Evolutionary conservation across 2,113 vertebrate genomes (phyloP).

Genomic region (Murina feae): DNA sequence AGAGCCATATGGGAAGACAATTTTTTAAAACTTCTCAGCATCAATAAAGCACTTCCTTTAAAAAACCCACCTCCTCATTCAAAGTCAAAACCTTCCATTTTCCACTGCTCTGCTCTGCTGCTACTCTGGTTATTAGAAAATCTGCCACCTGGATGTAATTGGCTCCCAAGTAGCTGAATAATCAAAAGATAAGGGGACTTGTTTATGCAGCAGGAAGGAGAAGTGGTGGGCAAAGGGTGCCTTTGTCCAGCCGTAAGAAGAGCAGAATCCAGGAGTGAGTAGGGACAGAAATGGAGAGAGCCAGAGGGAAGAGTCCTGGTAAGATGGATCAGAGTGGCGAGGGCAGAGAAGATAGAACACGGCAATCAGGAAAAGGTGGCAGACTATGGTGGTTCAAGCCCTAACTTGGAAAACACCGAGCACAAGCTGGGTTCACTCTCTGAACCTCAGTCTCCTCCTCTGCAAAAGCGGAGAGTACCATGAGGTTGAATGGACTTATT

Average conservation of each 20-base stretch:
- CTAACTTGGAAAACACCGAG: accelerated
- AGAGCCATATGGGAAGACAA: background rate
- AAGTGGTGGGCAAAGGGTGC: background rate
- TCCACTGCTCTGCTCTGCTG: background rate
- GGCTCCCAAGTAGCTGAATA: background rate
- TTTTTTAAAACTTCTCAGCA: slow-evolving; percentile 37
- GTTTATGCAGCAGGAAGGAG: background rate
- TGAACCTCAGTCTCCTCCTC: background rate
- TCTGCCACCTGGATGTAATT: background rate
- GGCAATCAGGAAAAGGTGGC: background rate
- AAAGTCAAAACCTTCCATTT: slow-evolving; percentile 38
- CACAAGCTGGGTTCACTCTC: background rate
- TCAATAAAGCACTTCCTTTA: background rate
- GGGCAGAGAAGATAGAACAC: background rate
- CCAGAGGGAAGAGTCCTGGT: background rate
- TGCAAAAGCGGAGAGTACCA: background rate
- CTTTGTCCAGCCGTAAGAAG: background rate
- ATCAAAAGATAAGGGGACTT: background rate
- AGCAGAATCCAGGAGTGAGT: background rate
- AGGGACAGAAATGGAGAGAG: background rate
- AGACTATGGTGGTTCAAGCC: too few species aligned
- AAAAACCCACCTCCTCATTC: slow-evolving; percentile 5
- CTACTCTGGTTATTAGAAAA: background rate
- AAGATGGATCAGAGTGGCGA: background rate
- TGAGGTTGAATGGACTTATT: background rate